These are phyloP conservation scores for Epinephelus lanceolatus DNA, from an alignment of 2,113 vertebrate genomes.

Conservation along the genomic window DNA sequence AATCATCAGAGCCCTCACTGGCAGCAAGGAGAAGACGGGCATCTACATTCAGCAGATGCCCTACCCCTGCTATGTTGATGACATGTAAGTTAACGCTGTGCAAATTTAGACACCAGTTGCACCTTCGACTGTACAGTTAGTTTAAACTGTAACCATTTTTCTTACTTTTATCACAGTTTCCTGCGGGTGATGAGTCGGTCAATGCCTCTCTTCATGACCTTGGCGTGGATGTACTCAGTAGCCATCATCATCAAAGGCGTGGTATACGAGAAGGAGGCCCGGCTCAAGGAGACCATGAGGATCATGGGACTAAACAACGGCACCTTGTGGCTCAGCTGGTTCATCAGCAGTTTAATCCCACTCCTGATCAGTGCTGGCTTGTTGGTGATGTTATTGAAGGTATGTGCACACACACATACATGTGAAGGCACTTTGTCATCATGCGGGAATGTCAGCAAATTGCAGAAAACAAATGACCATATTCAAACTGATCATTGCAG, in stretches of 20 bases:
- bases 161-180: conserved; percentile 83
- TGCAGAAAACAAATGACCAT: conserved; percentile 6
- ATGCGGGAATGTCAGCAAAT: conserved; percentile 35
- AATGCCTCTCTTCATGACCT: conserved; percentile 97
- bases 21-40: conserved; percentile 90
- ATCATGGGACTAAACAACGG: conserved; percentile 97
- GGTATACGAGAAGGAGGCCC: conserved; percentile 97
- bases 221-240: conserved; percentile 99
- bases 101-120: not conserved
- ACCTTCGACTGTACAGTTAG: not conserved
- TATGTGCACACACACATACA: conserved; percentile 57
- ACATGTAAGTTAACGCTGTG: conserved; percentile 87
- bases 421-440: conserved; percentile 1
- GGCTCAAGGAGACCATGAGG: conserved; percentile 97
- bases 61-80: conserved; percentile 97
- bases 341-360: conserved; percentile 96
- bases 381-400: conserved; percentile 94
- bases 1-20: conserved; percentile 93
- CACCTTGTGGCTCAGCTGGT: conserved; percentile 98
- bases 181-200: conserved; percentile 96
- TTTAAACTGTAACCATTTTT: not conserved
- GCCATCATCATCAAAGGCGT: conserved; percentile 98
- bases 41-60: conserved; percentile 99
- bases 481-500: not conserved
- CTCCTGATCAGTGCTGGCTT: conserved; percentile 93